These are phyloP conservation scores for Probosciger aterrimus DNA, from an alignment of 2,113 vertebrate species.

Conservation along the genomic window DNA sequence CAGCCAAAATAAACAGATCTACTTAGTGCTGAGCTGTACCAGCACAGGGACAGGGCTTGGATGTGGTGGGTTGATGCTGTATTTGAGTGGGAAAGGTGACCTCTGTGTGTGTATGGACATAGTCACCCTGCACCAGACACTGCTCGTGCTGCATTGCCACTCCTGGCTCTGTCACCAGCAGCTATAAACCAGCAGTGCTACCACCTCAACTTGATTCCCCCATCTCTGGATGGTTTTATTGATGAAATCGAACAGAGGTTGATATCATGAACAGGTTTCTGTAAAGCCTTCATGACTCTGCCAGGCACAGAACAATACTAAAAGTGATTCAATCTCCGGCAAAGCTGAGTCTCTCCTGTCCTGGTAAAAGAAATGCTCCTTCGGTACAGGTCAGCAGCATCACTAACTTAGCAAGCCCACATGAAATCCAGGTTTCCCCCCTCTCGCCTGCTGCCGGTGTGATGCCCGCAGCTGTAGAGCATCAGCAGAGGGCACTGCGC, in stretches of 20 bases:
- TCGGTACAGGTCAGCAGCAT: background rate
- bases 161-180: background rate
- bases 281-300: rapidly evolving
- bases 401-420: rapidly evolving
- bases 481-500: conserved; percentile 39
- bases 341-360: background rate
- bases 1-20: background rate
- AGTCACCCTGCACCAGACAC: background rate
- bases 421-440: rapidly evolving
- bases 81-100: rapidly evolving
- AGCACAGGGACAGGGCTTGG: rapidly evolving
- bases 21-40: background rate
- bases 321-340: background rate
- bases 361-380: background rate
- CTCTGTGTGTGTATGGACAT: rapidly evolving
- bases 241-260: rapidly evolving
- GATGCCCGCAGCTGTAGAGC: background rate
- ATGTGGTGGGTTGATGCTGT: rapidly evolving
- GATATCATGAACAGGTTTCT: rapidly evolving
- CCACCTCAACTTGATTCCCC: rapidly evolving
- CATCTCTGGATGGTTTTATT: background rate
- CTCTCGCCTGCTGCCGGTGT: background rate
- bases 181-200: background rate
- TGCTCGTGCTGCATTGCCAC: rapidly evolving
- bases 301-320: rapidly evolving